Evolutionary conservation across 2,113 vertebrate genomes (phyloP).

Genomic region (Paramormyrops kingsleyae): DNA sequence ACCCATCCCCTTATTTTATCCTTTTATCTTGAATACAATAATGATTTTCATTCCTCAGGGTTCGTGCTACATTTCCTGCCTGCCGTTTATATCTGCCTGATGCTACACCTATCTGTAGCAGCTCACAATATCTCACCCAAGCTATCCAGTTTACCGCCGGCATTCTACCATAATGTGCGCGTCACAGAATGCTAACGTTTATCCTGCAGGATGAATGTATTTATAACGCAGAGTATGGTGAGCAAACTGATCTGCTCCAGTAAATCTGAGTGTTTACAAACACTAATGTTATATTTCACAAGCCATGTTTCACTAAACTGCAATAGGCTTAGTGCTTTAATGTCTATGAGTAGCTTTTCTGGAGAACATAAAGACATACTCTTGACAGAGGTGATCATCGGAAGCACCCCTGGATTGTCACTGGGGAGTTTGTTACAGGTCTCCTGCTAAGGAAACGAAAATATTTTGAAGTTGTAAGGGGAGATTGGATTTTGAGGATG

Average conservation of each 20-base stretch:
- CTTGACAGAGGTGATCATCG: neutral
- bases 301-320: neutral
- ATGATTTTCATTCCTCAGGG: neutral
- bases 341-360: neutral
- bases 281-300: neutral
- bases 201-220: neutral
- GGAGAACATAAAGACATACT: neutral
- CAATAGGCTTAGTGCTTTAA: neutral
- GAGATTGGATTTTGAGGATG: constrained; percentile 9
- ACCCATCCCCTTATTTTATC: neutral
- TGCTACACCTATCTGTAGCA: neutral
- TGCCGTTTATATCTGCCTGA: too few relatives aligned
- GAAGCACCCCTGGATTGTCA: neutral
- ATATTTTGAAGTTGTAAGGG: constrained; percentile 1
- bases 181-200: neutral
- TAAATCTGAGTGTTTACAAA: neutral
- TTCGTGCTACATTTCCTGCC: neutral
- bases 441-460: neutral
- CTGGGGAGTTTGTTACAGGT: neutral
- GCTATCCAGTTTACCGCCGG: too few relatives aligned
- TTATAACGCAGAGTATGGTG: neutral
- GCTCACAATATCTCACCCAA: neutral
- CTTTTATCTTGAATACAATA: neutral
- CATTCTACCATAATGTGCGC: neutral
- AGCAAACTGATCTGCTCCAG: neutral